Base-by-base conservation (phyloP, 2,797 vertebrate genomes). In the Garrulus glandarius region DNA sequence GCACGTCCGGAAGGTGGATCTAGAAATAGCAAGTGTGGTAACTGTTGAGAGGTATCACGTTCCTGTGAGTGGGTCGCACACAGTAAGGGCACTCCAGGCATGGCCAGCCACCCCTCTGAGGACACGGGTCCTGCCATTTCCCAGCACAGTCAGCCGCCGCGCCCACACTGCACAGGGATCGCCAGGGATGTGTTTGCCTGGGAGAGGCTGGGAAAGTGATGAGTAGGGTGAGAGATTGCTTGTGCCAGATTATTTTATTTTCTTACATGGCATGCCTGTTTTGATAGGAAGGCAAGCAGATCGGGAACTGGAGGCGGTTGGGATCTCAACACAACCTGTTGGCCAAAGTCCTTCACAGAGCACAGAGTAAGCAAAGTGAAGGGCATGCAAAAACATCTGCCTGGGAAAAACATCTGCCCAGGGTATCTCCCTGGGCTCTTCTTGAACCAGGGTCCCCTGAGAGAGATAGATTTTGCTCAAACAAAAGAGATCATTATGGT, bases 231-330 rank as follows among this genome's bases (percentile, higher is more conserved):
- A 68, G 46, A 29, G 37, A 55, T 2, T 5, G 12, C 30, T 56
- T 64, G 57, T 69, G 82, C 39, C 49, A 64, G 39, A 47, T 65
- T 60, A 15, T 67, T 87, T 52, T 34, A 29, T 69, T 88, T 92
- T 89, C 27, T 74, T 90, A 69, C 15, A 15, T 16, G 37, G 34
- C 20, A 43, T n/a, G 56, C 23, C n/a, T 84, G 46, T 78, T 94
- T 81, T 78, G 76, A 71, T 53, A 61, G 69, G 76, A 87, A 68
- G 37, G 76, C 60, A 83, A 80, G 17, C 41, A 56, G 65, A 70
- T 16, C 0, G 0, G 46, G 46, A 69, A 26, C 18, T 1, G 7
- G 75, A 52, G 76, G n/a, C 0, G 0, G n/a, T 1, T 61, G 53
- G 36, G 69, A 87, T 83, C 64, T 70, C 76, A 76, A 17, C 29